Percentiles rank a stretch among this genome's conserved stretches.
These are phyloP conservation scores for Thripadectes ignobilis DNA, from an alignment of 2,797 vertebrate genomes.

Conservation along the genomic window DNA sequence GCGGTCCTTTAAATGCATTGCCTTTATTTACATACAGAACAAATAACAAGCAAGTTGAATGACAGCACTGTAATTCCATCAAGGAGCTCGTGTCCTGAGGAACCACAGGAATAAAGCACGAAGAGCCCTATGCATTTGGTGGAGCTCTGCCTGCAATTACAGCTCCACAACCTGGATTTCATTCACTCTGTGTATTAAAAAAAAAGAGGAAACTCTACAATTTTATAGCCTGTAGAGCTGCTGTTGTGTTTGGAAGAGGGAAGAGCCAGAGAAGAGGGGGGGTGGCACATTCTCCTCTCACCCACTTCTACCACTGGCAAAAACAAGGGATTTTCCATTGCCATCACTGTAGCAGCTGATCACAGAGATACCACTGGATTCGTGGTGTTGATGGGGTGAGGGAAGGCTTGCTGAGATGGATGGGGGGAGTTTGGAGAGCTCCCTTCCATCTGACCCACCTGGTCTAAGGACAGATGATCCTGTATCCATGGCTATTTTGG, in stretches of 20 bases:
- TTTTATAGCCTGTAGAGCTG: background rate
- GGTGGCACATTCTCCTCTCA: background rate
- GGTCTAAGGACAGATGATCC: background rate
- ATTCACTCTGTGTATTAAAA: background rate
- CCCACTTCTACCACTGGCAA: background rate
- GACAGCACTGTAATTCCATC: constrained; percentile 38
- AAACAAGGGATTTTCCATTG: background rate
- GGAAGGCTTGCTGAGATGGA: background rate
- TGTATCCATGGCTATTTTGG: background rate
- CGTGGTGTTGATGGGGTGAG: background rate
- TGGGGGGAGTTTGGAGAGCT: constrained; percentile 8
- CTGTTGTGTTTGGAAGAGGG: background rate
- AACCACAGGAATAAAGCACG: background rate
- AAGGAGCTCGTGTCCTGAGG: background rate
- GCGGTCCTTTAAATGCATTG: constrained; percentile 29
- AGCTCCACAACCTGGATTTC: background rate
- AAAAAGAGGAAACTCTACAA: fast-evolving
- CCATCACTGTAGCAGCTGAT: background rate
- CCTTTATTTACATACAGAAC: constrained; percentile 61
- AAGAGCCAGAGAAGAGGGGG: background rate
- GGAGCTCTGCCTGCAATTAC: background rate
- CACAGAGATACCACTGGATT: background rate
- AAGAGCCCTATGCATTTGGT: background rate
- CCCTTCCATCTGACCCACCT: background rate
- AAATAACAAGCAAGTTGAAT: constrained; percentile 26